Evolutionary conservation across 2,888 invertebrate genomes (phyloP).

Genomic region (Drosophila fulvimacula): DNA sequence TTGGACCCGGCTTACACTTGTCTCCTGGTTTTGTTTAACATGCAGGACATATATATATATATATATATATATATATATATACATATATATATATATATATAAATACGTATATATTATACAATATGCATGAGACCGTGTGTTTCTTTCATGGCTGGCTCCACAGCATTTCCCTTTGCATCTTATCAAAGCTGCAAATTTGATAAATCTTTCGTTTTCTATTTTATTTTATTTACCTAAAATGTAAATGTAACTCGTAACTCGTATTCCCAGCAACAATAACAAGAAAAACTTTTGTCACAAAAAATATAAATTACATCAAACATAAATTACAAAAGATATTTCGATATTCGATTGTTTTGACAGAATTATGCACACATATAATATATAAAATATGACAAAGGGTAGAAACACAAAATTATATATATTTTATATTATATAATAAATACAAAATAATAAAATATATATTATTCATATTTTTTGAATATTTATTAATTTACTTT

Average conservation of each 20-base stretch:
- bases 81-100: constrained; percentile 17
- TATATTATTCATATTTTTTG: neutral
- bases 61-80: constrained; percentile 38
- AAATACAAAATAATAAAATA: too few relatives aligned
- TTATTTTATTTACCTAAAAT: constrained; percentile 9
- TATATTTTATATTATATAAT: too few relatives aligned
- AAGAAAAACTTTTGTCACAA: neutral
- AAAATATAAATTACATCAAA: constrained; percentile 10
- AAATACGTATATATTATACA: constrained; percentile 60
- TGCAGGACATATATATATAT: constrained; percentile 25
- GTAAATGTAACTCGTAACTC: constrained; percentile 2
- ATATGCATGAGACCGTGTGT: constrained; percentile 59
- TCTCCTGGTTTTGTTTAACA: constrained; percentile 38
- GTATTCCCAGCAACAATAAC: too few relatives aligned
- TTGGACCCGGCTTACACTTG: constrained; percentile 28
- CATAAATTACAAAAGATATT: neutral
- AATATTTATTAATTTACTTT: too few relatives aligned
- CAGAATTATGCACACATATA: neutral
- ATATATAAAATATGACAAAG: neutral
- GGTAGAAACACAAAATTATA: neutral
- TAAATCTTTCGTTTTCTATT: constrained; percentile 24
- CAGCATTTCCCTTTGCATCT: constrained; percentile 19
- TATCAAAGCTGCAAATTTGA: constrained; percentile 34
- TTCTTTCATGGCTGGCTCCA: constrained; percentile 13
- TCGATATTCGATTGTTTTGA: neutral